phyloP scores from a whole-genome alignment of 1,140 invertebrate genomes.

The Drosophila yakuba region DNA sequence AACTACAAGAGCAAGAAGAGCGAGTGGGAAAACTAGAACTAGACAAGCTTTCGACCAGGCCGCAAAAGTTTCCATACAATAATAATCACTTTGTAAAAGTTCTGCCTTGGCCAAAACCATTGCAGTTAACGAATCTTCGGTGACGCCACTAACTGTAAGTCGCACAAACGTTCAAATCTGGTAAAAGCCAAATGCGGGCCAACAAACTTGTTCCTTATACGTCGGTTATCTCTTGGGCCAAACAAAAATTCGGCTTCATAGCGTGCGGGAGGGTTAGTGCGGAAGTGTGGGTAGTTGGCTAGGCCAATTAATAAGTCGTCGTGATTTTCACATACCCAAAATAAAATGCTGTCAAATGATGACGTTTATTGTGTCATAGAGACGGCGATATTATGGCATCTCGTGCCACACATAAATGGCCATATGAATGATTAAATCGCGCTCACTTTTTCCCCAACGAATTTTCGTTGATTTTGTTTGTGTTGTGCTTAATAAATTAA shows the following conservation, averaged over 20 bases:
- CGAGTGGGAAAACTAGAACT: slow-evolving; percentile 2
- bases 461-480: slow-evolving; percentile 24
- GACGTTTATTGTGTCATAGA: slow-evolving; percentile 68
- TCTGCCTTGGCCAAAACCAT: slow-evolving; percentile 65
- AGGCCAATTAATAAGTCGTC: slow-evolving; percentile 58
- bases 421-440: slow-evolving; percentile 65
- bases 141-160: slow-evolving; percentile 51
- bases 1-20: slow-evolving; percentile 16
- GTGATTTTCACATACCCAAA: slow-evolving; percentile 38
- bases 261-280: neutral
- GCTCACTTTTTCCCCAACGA: slow-evolving; percentile 8
- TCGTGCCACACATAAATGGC: slow-evolving; percentile 59
- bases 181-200: slow-evolving; percentile 41
- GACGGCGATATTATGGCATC: slow-evolving; percentile 28
- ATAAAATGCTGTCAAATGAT: slow-evolving; percentile 56
- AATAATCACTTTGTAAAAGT: slow-evolving; percentile 81
- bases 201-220: slow-evolving; percentile 44
- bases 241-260: slow-evolving; percentile 1
- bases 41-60: slow-evolving; percentile 42
- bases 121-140: slow-evolving; percentile 73
- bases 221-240: slow-evolving; percentile 29
- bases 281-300: slow-evolving; percentile 3
- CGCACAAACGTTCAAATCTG: slow-evolving; percentile 51
- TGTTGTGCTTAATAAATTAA: slow-evolving; percentile 56
- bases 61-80: slow-evolving; percentile 75